Evolutionary conservation across 2,888 invertebrate genomes (phyloP).

Genomic region (Saturnia japonica): DNA sequence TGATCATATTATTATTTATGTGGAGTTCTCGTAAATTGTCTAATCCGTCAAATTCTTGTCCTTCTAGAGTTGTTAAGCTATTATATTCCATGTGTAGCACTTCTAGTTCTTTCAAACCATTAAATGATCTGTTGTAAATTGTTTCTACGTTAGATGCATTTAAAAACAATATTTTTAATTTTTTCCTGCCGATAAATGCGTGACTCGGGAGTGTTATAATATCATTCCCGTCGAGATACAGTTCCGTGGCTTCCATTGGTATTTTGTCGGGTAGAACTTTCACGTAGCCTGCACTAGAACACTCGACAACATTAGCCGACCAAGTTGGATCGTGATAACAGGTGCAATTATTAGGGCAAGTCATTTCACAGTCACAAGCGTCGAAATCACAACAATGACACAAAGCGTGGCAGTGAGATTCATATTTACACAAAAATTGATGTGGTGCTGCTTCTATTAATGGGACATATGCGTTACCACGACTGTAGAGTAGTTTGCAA

Average conservation of each 20-base stretch:
- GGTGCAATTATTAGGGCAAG: conserved; percentile 92
- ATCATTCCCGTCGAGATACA: conserved; percentile 92
- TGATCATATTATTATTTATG: conserved; percentile 88
- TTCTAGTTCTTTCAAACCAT: conserved; percentile 90
- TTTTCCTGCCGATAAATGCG: conserved; percentile 92
- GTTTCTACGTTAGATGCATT: conserved; percentile 90
- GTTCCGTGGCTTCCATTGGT: conserved; percentile 95
- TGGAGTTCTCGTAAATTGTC: conserved; percentile 87
- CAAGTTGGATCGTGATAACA: conserved; percentile 95
- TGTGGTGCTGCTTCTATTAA: conserved; percentile 90
- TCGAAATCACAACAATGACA: conserved; percentile 96
- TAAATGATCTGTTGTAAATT: conserved; percentile 91
- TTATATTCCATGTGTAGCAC: conserved; percentile 89
- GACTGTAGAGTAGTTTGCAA: conserved; percentile 90
- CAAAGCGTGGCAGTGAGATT: conserved; percentile 91
- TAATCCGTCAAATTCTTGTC: conserved; percentile 91
- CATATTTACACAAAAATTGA: conserved; percentile 92
- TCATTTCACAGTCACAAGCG: conserved; percentile 96
- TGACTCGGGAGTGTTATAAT: conserved; percentile 89
- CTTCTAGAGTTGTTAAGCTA: conserved; percentile 85
- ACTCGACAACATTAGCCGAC: conserved; percentile 93
- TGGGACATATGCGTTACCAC: conserved; percentile 87
- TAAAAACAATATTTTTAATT: conserved; percentile 87
- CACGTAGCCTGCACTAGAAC: conserved; percentile 86
- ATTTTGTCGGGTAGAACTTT: conserved; percentile 89